These are phyloP conservation scores for Vicugna pacos DNA, from an alignment of 2,113 vertebrate genomes.

Conservation along the genomic window DNA sequence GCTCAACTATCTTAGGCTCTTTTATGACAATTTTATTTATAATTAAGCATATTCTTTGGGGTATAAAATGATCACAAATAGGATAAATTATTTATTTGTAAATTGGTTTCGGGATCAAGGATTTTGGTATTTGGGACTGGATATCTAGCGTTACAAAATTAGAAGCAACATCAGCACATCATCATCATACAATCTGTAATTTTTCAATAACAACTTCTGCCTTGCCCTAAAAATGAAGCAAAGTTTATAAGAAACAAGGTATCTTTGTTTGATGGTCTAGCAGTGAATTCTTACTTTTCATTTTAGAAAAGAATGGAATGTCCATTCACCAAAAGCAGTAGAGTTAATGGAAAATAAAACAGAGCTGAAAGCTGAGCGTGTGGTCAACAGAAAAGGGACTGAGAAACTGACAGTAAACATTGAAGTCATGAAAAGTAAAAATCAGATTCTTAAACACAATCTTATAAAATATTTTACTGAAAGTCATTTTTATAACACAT, in stretches of 20 bases:
- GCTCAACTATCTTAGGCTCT: neutral
- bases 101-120: neutral
- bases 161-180: neutral
- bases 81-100: neutral
- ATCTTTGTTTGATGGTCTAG: neutral
- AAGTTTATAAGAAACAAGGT: neutral
- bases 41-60: neutral
- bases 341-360: neutral
- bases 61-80: slow-evolving; percentile 11
- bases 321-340: slow-evolving; percentile 4
- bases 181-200: neutral
- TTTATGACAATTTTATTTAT: neutral
- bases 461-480: neutral
- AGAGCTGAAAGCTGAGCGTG: neutral
- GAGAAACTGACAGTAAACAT: neutral
- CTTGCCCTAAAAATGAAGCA: slow-evolving; percentile 40
- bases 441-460: slow-evolving; percentile 8
- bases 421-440: neutral
- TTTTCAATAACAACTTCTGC: slow-evolving; percentile 7
- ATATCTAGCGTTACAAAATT: neutral
- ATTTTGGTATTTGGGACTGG: neutral
- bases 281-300: slow-evolving; percentile 22
- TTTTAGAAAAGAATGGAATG: slow-evolving; percentile 39
- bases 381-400: neutral
- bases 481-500: slow-evolving; percentile 23